These are phyloP conservation scores for Osmerus mordax DNA, from an alignment of 2,113 vertebrate species.

Conservation along the genomic window DNA sequence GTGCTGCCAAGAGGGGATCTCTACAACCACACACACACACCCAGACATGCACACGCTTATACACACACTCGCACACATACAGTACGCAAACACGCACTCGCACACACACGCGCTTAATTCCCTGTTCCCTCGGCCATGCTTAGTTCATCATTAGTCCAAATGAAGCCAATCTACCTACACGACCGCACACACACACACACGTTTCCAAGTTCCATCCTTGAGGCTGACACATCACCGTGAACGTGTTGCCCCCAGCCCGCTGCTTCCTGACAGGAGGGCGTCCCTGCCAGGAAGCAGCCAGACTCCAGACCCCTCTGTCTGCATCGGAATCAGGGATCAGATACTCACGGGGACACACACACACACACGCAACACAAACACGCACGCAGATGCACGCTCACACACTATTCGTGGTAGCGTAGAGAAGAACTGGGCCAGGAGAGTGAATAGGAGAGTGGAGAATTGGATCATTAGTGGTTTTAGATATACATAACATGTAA, in stretches of 20 bases:
- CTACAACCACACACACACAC: slow-evolving; percentile 47
- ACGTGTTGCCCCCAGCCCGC: slow-evolving; percentile 8
- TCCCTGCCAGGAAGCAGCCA: slow-evolving; percentile 34
- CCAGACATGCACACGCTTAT: slow-evolving; percentile 32
- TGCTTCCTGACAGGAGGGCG: slow-evolving; percentile 32
- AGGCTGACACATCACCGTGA: background rate
- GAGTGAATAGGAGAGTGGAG: background rate
- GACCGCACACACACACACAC: too few species aligned
- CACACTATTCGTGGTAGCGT: background rate
- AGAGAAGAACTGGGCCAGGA: background rate
- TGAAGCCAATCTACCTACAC: too few species aligned
- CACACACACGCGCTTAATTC: slow-evolving; percentile 14
- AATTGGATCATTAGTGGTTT: background rate
- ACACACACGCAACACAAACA: slow-evolving; percentile 5
- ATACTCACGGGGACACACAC: background rate
- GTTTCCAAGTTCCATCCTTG: too few species aligned
- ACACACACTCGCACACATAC: slow-evolving; percentile 3
- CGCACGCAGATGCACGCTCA: slow-evolving; percentile 3
- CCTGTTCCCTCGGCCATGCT: slow-evolving; percentile 12
- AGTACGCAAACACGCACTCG: slow-evolving; percentile 11
- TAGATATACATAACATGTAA: too few species aligned
- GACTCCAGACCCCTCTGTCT: slow-evolving; percentile 37
- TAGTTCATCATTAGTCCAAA: too few species aligned
- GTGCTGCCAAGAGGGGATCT: slow-evolving; percentile 73
- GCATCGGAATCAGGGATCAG: slow-evolving; percentile 23